phyloP scores from a whole-genome alignment of 2,888 invertebrate species.

The Luffia ferchaultella region DNA sequence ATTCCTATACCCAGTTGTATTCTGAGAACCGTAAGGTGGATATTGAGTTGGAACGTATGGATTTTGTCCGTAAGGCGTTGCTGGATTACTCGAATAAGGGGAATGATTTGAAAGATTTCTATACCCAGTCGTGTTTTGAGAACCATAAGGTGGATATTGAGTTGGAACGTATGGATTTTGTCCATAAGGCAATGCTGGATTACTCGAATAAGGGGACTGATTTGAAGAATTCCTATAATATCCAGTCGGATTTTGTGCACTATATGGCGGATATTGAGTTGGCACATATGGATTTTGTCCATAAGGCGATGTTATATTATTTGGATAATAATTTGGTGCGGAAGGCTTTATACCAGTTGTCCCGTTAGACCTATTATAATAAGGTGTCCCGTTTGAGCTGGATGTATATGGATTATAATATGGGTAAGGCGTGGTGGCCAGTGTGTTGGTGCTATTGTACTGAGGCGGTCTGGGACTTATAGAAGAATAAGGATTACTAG shows the following conservation, averaged over 20 bases:
- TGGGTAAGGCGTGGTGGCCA: neutral
- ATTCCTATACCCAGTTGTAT: neutral
- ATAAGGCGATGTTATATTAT: neutral
- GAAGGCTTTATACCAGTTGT: neutral
- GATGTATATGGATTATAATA: neutral
- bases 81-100: too few relatives aligned
- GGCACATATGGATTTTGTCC: neutral
- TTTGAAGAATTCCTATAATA: neutral
- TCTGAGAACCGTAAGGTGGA: neutral
- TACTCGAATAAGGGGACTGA: too few relatives aligned
- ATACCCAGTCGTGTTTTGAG: slow-evolving; percentile 3
- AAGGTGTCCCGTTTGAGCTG: neutral
- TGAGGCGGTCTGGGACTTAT: neutral
- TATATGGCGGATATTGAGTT: neutral
- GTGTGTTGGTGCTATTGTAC: neutral
- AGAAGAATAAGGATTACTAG: neutral
- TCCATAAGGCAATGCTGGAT: too few relatives aligned
- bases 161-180: neutral
- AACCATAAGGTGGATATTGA: neutral
- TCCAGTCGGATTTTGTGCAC: neutral
- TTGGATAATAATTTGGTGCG: neutral
- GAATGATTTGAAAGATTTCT: neutral
- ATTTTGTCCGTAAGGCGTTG: neutral
- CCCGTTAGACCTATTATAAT: neutral
- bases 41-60: neutral